phyloP scores from a whole-genome alignment of 2,113 vertebrate species.

The Crypturellus undulatus region DNA sequence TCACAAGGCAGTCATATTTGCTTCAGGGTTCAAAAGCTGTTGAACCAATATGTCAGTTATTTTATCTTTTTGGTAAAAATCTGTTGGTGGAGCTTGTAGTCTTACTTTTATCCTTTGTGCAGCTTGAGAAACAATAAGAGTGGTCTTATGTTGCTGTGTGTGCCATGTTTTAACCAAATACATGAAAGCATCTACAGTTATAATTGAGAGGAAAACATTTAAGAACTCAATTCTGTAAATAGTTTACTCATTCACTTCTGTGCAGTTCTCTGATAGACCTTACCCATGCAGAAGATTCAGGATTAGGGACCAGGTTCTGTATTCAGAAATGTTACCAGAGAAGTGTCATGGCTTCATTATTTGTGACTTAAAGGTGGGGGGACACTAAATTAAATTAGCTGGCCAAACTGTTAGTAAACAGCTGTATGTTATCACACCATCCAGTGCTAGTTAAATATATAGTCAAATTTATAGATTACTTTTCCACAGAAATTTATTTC shows the following conservation, averaged over 20 bases:
- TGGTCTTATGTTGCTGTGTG: background rate
- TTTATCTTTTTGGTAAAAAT: background rate
- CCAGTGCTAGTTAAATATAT: fast-evolving
- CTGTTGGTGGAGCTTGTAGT: background rate
- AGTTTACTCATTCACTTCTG: background rate
- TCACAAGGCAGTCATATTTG: background rate
- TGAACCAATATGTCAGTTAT: background rate
- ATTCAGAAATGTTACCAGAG: background rate
- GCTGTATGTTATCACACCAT: background rate
- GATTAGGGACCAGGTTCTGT: background rate
- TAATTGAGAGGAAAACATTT: background rate
- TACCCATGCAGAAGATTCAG: background rate
- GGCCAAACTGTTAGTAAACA: background rate
- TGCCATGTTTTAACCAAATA: background rate
- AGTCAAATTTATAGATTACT: background rate
- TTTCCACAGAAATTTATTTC: background rate
- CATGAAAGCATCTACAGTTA: fast-evolving
- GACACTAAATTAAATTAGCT: background rate
- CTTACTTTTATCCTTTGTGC: background rate
- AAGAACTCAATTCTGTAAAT: background rate
- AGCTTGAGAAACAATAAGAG: background rate
- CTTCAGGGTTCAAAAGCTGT: background rate
- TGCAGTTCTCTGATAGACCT: background rate
- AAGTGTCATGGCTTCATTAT: background rate
- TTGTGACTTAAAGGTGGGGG: background rate